phyloP scores from a whole-genome alignment of 2,888 invertebrate genomes.

The Callyntrura guangdongensis region DNA sequence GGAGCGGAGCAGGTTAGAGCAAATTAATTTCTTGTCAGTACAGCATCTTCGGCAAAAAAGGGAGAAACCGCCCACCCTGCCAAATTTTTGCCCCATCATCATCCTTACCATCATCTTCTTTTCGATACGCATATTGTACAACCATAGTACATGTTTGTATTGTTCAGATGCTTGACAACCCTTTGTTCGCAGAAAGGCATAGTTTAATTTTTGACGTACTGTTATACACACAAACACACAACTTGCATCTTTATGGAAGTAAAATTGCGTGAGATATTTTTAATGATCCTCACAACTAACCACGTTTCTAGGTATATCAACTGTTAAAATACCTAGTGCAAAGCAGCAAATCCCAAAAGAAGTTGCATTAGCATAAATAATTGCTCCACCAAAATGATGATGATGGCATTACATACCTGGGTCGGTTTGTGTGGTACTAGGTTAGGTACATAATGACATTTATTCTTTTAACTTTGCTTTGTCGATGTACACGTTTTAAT shows the following conservation, averaged over 20 bases:
- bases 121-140: not conserved
- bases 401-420: not conserved
- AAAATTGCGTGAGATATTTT: slow-evolving; percentile 15
- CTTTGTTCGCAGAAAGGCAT: not conserved
- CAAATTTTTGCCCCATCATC: not conserved
- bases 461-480: slow-evolving; percentile 8
- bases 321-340: not conserved
- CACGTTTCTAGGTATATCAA: not conserved
- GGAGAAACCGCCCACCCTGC: slow-evolving; percentile 20
- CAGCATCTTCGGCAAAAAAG: slow-evolving; percentile 3
- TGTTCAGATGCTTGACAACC: not conserved
- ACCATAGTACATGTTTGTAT: not conserved
- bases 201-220: not conserved
- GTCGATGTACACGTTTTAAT: not conserved
- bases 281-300: slow-evolving; percentile 8
- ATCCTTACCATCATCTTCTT: not conserved
- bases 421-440: not conserved
- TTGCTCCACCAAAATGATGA: slow-evolving; percentile 19
- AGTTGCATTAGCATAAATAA: slow-evolving; percentile 27
- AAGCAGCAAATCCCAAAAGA: not conserved
- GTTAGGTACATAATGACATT: not conserved
- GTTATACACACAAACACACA: not conserved
- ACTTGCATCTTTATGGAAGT: not conserved
- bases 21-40: slow-evolving; percentile 33
- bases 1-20: slow-evolving; percentile 1